phyloP scores from a whole-genome alignment of 2,113 vertebrate genomes.

The Delphinus delphis region DNA sequence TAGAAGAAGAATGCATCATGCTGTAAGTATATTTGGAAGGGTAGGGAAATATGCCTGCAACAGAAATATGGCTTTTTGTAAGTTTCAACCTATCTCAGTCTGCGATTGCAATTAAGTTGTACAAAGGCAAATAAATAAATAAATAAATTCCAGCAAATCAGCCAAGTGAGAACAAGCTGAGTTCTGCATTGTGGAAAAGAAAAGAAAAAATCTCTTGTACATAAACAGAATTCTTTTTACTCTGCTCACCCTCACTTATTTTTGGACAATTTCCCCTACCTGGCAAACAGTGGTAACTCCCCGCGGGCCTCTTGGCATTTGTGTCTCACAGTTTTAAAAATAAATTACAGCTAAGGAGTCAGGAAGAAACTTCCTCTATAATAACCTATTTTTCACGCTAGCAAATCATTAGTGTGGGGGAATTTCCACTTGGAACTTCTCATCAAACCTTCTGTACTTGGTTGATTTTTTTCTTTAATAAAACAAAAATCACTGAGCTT shows the following conservation, averaged over 20 bases:
- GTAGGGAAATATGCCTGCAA: neutral
- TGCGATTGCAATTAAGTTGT: conserved; percentile 21
- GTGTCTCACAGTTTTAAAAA: conserved; percentile 63
- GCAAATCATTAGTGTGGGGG: conserved; percentile 37
- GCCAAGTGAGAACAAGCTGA: conserved; percentile 51
- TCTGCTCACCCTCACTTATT: conserved; percentile 53
- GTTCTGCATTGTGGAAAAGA: conserved; percentile 32
- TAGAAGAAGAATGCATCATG: neutral
- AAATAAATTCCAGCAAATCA: conserved; percentile 52
- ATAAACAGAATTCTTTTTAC: conserved; percentile 58
- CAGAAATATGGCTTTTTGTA: neutral
- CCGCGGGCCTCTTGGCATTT: conserved; percentile 55
- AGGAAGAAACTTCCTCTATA: conserved; percentile 52
- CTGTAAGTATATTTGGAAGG: neutral
- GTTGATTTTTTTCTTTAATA: conserved; percentile 66
- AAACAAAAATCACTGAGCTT: conserved; percentile 71
- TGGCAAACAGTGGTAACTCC: conserved; percentile 58
- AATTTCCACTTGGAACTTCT: conserved; percentile 48
- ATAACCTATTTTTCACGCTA: conserved; percentile 57
- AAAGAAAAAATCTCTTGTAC: neutral
- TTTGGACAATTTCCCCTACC: conserved; percentile 62
- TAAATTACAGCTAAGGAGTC: conserved; percentile 61
- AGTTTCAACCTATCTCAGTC: conserved; percentile 19
- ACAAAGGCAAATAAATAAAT: conserved; percentile 48
- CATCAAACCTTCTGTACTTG: conserved; percentile 53